Percentiles rank a stretch among this genome's conserved stretches.
These are phyloP conservation scores for Globicephala melas DNA, from an alignment of 2,113 vertebrate genomes.

Conservation along the genomic window DNA sequence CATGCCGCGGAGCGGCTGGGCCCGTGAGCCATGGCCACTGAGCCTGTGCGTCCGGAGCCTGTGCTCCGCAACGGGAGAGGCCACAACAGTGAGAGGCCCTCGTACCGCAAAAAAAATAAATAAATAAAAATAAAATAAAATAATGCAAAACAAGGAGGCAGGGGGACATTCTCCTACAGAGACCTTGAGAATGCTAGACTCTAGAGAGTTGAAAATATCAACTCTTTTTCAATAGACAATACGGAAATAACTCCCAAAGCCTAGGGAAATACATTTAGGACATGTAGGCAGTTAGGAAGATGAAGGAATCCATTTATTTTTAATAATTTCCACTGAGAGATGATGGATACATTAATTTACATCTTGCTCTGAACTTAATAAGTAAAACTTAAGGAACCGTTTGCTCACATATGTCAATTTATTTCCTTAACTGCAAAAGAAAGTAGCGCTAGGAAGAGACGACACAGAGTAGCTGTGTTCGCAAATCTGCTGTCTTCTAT, in stretches of 20 bases:
- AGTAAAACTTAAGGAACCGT: background rate
- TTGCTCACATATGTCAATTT: background rate
- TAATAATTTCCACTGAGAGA: slow-evolving; percentile 4
- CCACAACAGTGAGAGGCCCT: too few relatives aligned
- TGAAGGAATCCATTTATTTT: background rate
- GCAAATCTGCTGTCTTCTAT: background rate
- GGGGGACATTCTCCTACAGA: background rate
- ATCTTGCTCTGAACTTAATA: background rate
- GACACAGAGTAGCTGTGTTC: background rate
- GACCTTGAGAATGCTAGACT: background rate
- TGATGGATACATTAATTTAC: background rate
- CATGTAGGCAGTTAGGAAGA: background rate
- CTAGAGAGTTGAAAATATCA: background rate
- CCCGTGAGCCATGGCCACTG: too few relatives aligned
- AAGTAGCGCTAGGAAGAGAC: background rate
- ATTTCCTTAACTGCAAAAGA: background rate
- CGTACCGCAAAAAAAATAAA: too few relatives aligned
- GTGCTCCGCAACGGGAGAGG: too few relatives aligned
- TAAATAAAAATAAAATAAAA: background rate
- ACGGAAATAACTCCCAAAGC: background rate
- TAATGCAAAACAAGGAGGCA: background rate
- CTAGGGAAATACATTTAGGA: background rate
- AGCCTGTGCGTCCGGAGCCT: too few relatives aligned
- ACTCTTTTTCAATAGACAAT: background rate
- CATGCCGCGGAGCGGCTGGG: too few relatives aligned